These are phyloP conservation scores for Iselma pallidipennis DNA, from an alignment of 2,888 invertebrate genomes.

Conservation along the genomic window DNA sequence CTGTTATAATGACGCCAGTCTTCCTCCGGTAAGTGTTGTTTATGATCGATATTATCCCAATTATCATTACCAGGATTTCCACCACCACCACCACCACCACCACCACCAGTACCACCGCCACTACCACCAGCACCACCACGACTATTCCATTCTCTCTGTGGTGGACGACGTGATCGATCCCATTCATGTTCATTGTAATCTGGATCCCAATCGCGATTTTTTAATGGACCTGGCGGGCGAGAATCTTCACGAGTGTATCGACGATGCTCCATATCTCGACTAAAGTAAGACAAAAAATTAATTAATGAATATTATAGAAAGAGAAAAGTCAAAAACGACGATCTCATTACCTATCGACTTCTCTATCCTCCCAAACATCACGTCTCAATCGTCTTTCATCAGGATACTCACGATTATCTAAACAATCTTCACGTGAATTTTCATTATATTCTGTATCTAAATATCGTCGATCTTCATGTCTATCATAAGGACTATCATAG, in stretches of 20 bases:
- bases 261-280: slow-evolving; percentile 45
- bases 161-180: slow-evolving; percentile 57
- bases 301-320: background rate
- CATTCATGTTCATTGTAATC: slow-evolving; percentile 56
- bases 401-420: slow-evolving; percentile 44
- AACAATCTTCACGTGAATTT: slow-evolving; percentile 46
- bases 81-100: background rate
- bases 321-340: too few species aligned
- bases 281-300: background rate
- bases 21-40: slow-evolving; percentile 48
- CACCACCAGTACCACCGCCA: too few species aligned
- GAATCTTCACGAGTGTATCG: slow-evolving; percentile 45
- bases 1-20: slow-evolving; percentile 52
- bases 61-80: slow-evolving; percentile 46
- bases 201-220: slow-evolving; percentile 50
- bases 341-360: slow-evolving; percentile 40
- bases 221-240: slow-evolving; percentile 37
- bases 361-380: slow-evolving; percentile 52
- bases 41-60: slow-evolving; percentile 51
- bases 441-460: slow-evolving; percentile 51
- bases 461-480: slow-evolving; percentile 56
- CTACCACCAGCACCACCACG: too few species aligned
- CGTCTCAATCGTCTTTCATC: slow-evolving; percentile 50
- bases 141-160: background rate
- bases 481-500: slow-evolving; percentile 56